These are phyloP conservation scores for Phania funesta DNA, from an alignment of 2,888 invertebrate species.

Conservation along the genomic window DNA sequence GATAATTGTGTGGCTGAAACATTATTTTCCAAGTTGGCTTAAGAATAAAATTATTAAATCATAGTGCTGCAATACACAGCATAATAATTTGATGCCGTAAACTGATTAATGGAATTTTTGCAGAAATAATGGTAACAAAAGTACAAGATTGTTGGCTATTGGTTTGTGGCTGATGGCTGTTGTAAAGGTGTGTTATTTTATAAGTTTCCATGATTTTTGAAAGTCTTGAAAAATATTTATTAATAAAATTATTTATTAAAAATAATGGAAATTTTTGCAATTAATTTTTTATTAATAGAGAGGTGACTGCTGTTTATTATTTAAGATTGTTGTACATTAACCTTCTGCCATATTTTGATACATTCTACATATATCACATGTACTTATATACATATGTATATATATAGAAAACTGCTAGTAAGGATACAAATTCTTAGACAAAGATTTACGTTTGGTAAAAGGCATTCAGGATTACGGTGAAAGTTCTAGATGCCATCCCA, in stretches of 20 bases:
- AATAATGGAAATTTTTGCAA: not conserved
- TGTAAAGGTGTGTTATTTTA: slow-evolving; percentile 30
- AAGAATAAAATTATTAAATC: not conserved
- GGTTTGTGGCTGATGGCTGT: slow-evolving; percentile 6
- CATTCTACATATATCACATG: too few relatives aligned
- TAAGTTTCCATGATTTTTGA: slow-evolving; percentile 46
- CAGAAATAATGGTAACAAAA: not conserved
- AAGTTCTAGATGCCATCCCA: too few relatives aligned
- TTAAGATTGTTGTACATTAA: not conserved
- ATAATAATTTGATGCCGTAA: not conserved
- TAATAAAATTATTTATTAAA: slow-evolving; percentile 36
- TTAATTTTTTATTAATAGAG: not conserved
- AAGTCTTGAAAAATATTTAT: slow-evolving; percentile 46
- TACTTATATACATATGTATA: too few relatives aligned
- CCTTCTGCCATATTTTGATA: too few relatives aligned
- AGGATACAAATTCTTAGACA: too few relatives aligned
- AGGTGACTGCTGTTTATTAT: not conserved
- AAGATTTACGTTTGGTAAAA: too few relatives aligned
- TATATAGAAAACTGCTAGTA: too few relatives aligned
- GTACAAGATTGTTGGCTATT: not conserved
- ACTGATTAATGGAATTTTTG: not conserved
- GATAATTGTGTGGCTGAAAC: slow-evolving; percentile 92
- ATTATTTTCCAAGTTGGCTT: slow-evolving; percentile 81
- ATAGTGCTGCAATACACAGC: not conserved
- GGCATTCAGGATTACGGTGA: too few relatives aligned